These are phyloP conservation scores for Calliphora vomitoria DNA, from an alignment of 2,888 invertebrate genomes.

Conservation along the genomic window DNA sequence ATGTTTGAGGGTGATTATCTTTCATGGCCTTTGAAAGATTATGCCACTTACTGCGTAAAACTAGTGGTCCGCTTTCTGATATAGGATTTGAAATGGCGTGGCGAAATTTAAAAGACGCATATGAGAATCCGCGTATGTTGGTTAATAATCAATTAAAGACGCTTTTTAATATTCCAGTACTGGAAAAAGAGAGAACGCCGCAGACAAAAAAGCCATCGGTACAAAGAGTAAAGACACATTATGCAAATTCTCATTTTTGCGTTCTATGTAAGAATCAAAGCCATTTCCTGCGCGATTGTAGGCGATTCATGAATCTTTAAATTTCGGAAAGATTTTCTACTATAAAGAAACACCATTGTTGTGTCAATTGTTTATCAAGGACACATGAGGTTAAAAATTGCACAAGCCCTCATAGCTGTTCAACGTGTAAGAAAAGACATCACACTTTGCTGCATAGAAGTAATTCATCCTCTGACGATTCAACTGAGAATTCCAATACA, in stretches of 20 bases:
- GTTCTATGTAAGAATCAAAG: neutral
- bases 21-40: neutral
- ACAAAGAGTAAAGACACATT: neutral
- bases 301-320: slow-evolving; percentile 2
- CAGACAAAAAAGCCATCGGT: too few species aligned
- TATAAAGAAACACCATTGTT: slow-evolving; percentile 7
- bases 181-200: too few species aligned
- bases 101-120: neutral
- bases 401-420: slow-evolving; percentile 9
- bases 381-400: slow-evolving; percentile 1
- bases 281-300: neutral
- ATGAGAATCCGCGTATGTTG: neutral
- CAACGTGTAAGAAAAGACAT: neutral
- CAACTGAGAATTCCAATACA: too few species aligned
- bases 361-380: slow-evolving; percentile 24
- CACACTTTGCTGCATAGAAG: slow-evolving; percentile 13
- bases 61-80: neutral
- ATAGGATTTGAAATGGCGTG: too few species aligned
- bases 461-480: too few species aligned
- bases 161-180: too few species aligned
- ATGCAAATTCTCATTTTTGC: neutral
- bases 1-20: slow-evolving; percentile 2
- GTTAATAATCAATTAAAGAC: too few species aligned
- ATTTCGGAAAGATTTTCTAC: neutral
- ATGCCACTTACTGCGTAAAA: too few species aligned